Conservation (phyloP, 2,797 vertebrate species). For the Poecile montanus region DNA sequence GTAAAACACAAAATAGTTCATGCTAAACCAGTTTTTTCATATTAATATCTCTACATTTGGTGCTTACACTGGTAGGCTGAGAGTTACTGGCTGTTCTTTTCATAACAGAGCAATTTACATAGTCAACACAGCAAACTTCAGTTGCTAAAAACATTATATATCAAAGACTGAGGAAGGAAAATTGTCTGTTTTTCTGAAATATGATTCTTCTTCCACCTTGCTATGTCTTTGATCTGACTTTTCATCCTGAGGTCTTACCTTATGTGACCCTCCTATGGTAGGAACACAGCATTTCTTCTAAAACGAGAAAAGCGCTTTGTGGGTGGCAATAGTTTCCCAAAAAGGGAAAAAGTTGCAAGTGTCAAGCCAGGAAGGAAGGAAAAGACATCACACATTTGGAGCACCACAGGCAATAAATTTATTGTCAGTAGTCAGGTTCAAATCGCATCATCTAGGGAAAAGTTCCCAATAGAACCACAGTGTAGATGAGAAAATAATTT, state of each 20-base stretch:
- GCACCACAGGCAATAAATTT: constrained; percentile 21
- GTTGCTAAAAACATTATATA: neutral
- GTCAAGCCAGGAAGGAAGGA: neutral
- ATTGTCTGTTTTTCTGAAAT: neutral
- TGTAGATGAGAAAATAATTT: constrained; percentile 36
- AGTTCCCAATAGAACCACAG: neutral
- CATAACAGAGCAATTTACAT: neutral
- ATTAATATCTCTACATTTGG: neutral
- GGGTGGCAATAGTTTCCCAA: constrained; percentile 5
- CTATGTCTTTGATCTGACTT: neutral
- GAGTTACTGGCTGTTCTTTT: neutral
- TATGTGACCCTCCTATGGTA: neutral
- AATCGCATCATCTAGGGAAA: neutral
- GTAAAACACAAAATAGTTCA: neutral
- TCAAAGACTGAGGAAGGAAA: neutral
- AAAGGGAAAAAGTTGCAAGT: constrained; percentile 1
- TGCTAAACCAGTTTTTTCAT: neutral
- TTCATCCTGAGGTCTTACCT: constrained; percentile 15
- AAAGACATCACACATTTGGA: constrained; percentile 38
- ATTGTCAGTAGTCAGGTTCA: neutral
- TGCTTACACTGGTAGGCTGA: neutral
- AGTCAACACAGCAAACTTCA: neutral
- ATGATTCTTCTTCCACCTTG: neutral
- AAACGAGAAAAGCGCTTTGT: neutral
- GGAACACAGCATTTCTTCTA: neutral